A percentile compares a stretch with the other conserved stretches of the same genome.
Evolutionary conservation across 2,113 vertebrate genomes (phyloP).

Genomic region (Dasypus novemcinctus): DNA sequence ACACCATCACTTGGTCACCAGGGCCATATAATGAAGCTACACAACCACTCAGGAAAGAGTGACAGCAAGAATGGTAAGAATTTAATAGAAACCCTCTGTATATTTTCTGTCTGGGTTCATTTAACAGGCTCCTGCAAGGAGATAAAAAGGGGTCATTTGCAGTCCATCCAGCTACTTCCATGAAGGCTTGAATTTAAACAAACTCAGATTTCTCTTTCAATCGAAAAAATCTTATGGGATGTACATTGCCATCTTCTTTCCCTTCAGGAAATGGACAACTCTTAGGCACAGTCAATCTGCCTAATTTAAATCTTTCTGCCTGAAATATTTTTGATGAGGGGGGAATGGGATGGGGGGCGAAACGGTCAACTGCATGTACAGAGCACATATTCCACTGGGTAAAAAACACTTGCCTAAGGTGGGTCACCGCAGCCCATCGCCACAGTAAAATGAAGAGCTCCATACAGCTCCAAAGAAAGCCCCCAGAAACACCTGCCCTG

Average conservation of each 20-base stretch:
- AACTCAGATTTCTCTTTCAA: not conserved
- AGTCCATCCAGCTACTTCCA: not conserved
- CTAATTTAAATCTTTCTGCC: not conserved
- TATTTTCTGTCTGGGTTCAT: not conserved
- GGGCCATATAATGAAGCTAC: not conserved
- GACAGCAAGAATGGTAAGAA: not conserved
- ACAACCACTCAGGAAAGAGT: not conserved
- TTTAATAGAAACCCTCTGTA: not conserved
- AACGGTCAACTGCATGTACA: not conserved
- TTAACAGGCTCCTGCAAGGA: conserved; percentile 35
- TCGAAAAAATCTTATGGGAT: not conserved
- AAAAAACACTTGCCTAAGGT: not conserved
- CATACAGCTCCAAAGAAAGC: not conserved
- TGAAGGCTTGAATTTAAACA: not conserved
- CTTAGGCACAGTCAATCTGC: not conserved
- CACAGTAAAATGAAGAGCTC: not conserved
- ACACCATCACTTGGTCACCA: not conserved
- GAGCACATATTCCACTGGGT: not conserved
- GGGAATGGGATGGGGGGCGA: too few relatives aligned
- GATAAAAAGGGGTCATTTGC: not conserved
- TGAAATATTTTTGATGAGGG: not conserved
- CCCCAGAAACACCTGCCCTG: not conserved
- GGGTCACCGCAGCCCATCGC: not conserved
- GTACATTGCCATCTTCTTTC: not conserved
- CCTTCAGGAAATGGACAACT: not conserved